These are phyloP conservation scores for Sturnira hondurensis DNA, from an alignment of 2,113 vertebrate genomes.

Conservation along the genomic window DNA sequence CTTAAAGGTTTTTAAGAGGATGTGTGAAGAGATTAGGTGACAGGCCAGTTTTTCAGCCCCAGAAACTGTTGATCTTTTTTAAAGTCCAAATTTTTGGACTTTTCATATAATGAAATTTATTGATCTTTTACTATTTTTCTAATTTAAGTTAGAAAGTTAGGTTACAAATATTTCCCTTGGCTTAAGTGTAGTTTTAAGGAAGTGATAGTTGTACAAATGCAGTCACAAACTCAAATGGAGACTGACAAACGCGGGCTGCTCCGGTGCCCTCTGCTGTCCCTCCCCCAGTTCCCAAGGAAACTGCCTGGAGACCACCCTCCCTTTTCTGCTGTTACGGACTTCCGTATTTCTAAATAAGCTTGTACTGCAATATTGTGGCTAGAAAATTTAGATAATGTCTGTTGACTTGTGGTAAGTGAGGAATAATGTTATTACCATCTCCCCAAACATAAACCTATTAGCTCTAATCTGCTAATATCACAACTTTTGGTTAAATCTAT, in stretches of 20 bases:
- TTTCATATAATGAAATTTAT: background rate
- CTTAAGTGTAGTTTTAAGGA: background rate
- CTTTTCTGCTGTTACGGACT: background rate
- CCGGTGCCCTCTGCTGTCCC: background rate
- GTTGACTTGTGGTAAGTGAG: background rate
- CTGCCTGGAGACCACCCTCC: background rate
- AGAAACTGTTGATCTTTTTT: background rate
- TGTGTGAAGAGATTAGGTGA: background rate
- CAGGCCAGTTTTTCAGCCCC: background rate
- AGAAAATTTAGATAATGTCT: background rate
- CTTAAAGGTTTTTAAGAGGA: background rate
- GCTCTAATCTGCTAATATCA: background rate
- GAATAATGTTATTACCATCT: background rate
- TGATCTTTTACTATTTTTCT: background rate
- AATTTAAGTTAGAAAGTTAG: background rate
- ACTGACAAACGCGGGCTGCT: background rate
- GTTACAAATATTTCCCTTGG: background rate
- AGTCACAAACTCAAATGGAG: background rate
- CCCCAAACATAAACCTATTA: background rate
- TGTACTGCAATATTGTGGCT: background rate
- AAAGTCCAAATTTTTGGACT: background rate
- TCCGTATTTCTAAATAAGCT: background rate
- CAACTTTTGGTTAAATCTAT: background rate
- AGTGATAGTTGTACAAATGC: background rate
- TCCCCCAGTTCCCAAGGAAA: background rate